A percentile compares a stretch with the other conserved stretches of the same genome.
Conservation (phyloP, 1,140 invertebrate species). For the Diuraphis noxia region DNA sequence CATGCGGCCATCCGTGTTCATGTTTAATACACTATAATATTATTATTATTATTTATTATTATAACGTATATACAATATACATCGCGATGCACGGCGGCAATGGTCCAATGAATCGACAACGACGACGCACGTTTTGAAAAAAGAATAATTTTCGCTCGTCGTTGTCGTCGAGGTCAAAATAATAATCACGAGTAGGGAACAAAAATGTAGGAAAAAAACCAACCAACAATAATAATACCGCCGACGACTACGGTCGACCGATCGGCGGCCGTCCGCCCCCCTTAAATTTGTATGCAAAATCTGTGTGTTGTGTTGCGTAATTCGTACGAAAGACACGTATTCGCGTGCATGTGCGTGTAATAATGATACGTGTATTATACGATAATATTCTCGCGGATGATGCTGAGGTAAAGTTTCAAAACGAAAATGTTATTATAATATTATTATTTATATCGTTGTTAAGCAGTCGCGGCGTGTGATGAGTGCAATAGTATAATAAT, state of each 20-base stretch:
- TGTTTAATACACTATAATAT: neutral
- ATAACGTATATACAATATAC: neutral
- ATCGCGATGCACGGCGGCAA: neutral
- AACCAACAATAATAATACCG: neutral
- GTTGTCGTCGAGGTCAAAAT: slow-evolving; percentile 26
- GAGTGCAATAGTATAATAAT: neutral
- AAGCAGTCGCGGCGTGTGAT: neutral
- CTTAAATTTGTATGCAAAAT: slow-evolving; percentile 24
- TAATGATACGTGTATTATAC: slow-evolving; percentile 16
- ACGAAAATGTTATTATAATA: neutral
- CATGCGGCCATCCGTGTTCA: neutral
- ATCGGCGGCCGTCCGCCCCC: neutral
- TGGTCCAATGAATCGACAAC: slow-evolving; percentile 19
- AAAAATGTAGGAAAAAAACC: slow-evolving; percentile 21
- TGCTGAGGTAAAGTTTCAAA: slow-evolving; percentile 22
- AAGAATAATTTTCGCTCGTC: neutral
- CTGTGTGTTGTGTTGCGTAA: slow-evolving; percentile 7
- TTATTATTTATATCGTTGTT: slow-evolving; percentile 4
- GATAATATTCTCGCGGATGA: neutral
- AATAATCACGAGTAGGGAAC: slow-evolving; percentile 30
- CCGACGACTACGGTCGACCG: neutral
- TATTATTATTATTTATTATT: slow-evolving; percentile 1
- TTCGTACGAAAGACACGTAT: slow-evolving; percentile 40
- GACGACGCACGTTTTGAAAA: neutral
- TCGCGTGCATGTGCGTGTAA: neutral